Conservation (phyloP, 2,113 vertebrate genomes). For the Brachypteracias leptosomus region DNA sequence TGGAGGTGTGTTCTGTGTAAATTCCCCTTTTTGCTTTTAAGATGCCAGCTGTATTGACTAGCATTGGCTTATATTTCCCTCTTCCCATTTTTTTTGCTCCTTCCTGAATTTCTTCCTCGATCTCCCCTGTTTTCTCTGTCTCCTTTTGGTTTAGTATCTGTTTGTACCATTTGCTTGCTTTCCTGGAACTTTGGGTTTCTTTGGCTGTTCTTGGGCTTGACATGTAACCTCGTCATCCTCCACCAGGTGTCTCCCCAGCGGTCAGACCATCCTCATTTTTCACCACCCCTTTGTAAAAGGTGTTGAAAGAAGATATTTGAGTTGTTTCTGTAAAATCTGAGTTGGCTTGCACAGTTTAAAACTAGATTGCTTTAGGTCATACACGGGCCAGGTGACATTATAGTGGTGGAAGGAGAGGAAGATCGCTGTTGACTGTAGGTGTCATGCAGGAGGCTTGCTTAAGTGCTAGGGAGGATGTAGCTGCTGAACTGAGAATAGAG, state of each 20-base stretch:
- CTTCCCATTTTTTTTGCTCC: background rate
- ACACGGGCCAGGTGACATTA: background rate
- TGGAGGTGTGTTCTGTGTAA: background rate
- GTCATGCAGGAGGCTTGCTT: background rate
- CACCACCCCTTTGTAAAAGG: background rate
- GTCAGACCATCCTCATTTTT: background rate
- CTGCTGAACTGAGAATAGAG: background rate
- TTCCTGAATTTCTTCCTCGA: background rate
- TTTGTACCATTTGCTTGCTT: background rate
- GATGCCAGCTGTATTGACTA: background rate
- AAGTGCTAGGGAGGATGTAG: background rate
- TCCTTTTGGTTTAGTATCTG: background rate
- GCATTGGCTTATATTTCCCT: background rate
- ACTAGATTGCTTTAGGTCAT: background rate
- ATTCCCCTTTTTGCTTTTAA: background rate
- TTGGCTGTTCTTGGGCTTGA: background rate
- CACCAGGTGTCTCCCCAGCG: constrained; percentile 35
- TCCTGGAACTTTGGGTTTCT: background rate
- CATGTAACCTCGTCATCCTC: background rate
- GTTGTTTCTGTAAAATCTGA: background rate
- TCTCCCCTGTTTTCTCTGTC: background rate
- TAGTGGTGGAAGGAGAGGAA: background rate
- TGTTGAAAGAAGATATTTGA: background rate
- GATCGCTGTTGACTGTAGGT: background rate
- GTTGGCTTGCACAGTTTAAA: accelerated